Base-by-base conservation (phyloP, 92 coral and sea anemone species). In the Muricea muricata region DNA sequence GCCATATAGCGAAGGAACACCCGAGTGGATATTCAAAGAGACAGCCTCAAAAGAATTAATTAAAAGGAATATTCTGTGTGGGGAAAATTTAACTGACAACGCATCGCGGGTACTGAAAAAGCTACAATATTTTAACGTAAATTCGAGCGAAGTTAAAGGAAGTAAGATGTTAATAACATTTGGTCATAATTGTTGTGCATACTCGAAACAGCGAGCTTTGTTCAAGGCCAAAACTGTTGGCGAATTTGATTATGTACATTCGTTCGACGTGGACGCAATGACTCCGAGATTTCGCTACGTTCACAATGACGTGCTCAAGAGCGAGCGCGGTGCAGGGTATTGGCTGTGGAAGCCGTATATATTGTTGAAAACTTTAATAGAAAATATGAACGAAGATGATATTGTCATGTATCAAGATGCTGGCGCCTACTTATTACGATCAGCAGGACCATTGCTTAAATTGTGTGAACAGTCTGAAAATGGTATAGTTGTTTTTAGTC, bases 321-420 rank as follows among this genome's bases (percentile, higher is more conserved):
- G 9, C 28, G 13, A 0, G 7, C 69, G 82, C 17, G 68, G 82
- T 1, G 82, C 82, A 17, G 82, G 70, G 10, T 77, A 77, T 33
- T 77, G 82, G 82, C 23, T 77, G 4, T 77, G 70, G 82, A 77
- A 77, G n/a, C 82, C 82, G 31, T 77, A 77, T 21, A 54, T 57
- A 3, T 4, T 77, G 52, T 57, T 77, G 14, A 77, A 77, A 77
- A 31, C 70, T 26, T 31, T 77, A 33, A 1, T 77, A 0, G 82
- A 54, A 33, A 77, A 77, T 20, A 55, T 77, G 69, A 56, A n/a
- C 10, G 82, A 77, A 32, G 70, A 34, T 0, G 82, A 77, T 46
- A 14, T 57, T 40, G 52, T 57, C 0, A 55, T 77, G 82, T 77
- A 77, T 23, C 82, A 77, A 55, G 82, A 77, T 24, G 68, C 68